A percentile compares a stretch with the other conserved stretches of the same genome.
phyloP scores from a whole-genome alignment of 2,888 invertebrate genomes.

The Caradrina kadenii region DNA sequence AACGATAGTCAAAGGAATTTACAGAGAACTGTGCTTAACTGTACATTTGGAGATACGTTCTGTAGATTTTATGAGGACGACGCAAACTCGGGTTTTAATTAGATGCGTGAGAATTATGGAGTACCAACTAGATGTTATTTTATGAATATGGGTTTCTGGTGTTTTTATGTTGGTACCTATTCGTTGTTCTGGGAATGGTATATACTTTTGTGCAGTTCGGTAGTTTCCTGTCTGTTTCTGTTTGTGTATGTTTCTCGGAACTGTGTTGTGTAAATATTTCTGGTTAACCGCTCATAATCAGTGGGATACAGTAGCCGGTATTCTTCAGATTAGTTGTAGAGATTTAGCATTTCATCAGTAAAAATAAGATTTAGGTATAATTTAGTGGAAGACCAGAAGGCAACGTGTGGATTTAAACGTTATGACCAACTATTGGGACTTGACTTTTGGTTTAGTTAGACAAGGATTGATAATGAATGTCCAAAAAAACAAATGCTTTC shows the following conservation, averaged over 20 bases:
- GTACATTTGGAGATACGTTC: slow-evolving; percentile 56
- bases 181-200: slow-evolving; percentile 19
- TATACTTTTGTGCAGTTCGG: slow-evolving; percentile 19
- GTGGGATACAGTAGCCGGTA: not conserved
- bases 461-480: no score
- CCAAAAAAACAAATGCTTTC: no score
- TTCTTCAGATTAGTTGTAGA: no score
- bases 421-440: no score
- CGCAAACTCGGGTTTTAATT: slow-evolving; percentile 57
- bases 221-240: slow-evolving; percentile 24
- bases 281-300: slow-evolving; percentile 8
- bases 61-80: slow-evolving; percentile 56
- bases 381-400: no score
- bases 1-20: slow-evolving; percentile 66
- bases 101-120: slow-evolving; percentile 54
- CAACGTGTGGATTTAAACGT: no score
- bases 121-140: slow-evolving; percentile 45
- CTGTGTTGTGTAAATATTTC: slow-evolving; percentile 24
- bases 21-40: slow-evolving; percentile 57
- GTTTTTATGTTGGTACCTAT: slow-evolving; percentile 29
- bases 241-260: slow-evolving; percentile 31
- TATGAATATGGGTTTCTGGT: slow-evolving; percentile 50
- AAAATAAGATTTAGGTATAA: no score
- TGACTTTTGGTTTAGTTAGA: no score
- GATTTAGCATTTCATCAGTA: no score